These are phyloP conservation scores for Yoshiicerus persimilis DNA, from an alignment of 1,140 invertebrate genomes.

Conservation along the genomic window DNA sequence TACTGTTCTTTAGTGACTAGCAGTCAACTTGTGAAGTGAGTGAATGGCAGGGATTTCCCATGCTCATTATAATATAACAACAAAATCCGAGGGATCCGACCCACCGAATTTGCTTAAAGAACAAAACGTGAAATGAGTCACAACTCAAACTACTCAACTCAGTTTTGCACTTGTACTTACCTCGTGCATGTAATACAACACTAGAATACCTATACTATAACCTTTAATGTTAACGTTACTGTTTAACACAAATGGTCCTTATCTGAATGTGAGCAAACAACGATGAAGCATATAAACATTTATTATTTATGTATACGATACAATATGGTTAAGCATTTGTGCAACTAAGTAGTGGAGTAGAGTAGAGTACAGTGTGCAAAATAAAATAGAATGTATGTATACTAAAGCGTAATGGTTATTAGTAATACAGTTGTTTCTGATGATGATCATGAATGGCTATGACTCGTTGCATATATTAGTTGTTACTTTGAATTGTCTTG, in stretches of 20 bases:
- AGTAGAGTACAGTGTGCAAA: not conserved
- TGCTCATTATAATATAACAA: not conserved
- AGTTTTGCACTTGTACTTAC: not conserved
- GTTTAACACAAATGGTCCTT: too few relatives aligned
- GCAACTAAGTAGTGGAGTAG: not conserved
- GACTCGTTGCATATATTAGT: not conserved
- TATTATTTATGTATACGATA: not conserved
- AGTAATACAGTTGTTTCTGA: not conserved
- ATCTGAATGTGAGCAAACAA: not conserved
- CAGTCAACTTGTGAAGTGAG: not conserved
- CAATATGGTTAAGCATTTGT: not conserved
- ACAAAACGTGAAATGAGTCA: not conserved
- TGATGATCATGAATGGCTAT: not conserved
- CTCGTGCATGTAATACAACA: too few relatives aligned
- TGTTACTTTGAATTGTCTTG: not conserved
- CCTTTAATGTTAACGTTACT: too few relatives aligned
- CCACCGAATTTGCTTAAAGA: not conserved
- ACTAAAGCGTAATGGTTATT: not conserved
- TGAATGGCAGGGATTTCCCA: conserved; percentile 15
- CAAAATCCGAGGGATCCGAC: not conserved
- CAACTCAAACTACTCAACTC: not conserved
- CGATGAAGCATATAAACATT: not conserved
- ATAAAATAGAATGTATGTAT: not conserved
- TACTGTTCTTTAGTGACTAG: too few relatives aligned
- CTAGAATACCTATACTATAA: not conserved